Conservation (phyloP, 2,113 vertebrate genomes). For the Cinclus cinclus region DNA sequence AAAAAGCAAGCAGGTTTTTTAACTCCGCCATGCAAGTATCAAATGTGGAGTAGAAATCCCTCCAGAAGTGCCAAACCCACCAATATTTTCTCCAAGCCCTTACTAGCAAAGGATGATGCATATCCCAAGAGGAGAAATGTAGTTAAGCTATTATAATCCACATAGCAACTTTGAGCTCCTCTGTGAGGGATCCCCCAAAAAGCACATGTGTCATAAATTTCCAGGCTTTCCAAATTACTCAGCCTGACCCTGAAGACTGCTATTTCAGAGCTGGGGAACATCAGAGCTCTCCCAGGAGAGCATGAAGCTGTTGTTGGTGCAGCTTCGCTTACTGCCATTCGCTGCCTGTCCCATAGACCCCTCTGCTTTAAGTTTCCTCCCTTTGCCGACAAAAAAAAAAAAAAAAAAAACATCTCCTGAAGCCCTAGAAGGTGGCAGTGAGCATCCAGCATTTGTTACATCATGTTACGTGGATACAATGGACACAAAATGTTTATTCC, state of each 20-base stretch:
- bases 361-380: neutral
- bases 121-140: neutral
- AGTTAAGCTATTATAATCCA: neutral
- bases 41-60: neutral
- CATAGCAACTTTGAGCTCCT: neutral
- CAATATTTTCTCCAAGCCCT: neutral
- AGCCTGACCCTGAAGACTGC: neutral
- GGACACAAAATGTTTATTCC: neutral
- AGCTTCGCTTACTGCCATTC: neutral
- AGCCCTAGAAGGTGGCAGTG: neutral
- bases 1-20: neutral
- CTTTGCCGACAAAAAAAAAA: neutral
- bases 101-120: neutral
- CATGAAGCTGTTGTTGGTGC: neutral
- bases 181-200: neutral
- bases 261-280: neutral
- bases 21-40: neutral
- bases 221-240: neutral
- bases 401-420: neutral
- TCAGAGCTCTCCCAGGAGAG: neutral
- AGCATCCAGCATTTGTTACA: fast-evolving
- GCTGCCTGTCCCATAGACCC: fast-evolving
- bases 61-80: neutral
- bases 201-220: neutral
- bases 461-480: fast-evolving